Base-by-base conservation (phyloP, 2,113 vertebrate genomes). In the Oryzias curvinotus region DNA sequence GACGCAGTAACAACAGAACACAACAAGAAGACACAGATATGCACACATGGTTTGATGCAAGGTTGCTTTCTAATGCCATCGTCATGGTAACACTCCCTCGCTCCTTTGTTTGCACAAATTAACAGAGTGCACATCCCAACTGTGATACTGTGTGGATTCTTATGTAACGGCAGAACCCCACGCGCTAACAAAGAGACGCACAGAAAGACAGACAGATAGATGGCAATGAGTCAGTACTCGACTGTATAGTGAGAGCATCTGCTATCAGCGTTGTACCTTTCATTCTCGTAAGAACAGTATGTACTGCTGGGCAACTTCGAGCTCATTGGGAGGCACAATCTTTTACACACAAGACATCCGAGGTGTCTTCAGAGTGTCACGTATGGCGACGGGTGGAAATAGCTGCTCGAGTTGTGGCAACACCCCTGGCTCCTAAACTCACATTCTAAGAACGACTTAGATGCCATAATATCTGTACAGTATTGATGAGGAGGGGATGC, bases 1-100 rank as follows among this genome's bases (percentile, higher is more conserved):
- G 19, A 49, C 26, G 47, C n/a, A 16, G 30, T 2, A 36, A 2
- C 14, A 16, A 23, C 28, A 26, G 44, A 25, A 19, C 52, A 63
- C 41, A 59, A 71, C 62, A 72, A 60, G 54, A 58, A 63, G 63
- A 66, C 71, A 65, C 64, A 71, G 55, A 81, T 56, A 73, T 19
- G 71, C 75, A 87, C 60, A 68, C 71, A 75, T 6, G 64, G 72
- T 62, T 76, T 80, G 81, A 87, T 79, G 73, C 68, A 75, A 87
- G 82, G 73, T 85, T 87, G 73, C 62, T 82, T 86, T 85, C 75
- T 81, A 89, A 84, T 81, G 77, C 83, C 77, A 90, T 92, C 78
- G 87, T 87, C 89, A 92, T 92, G 88, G 91, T 83, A 91, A 90
- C 89, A 79, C 88, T 87, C 78, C 83, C 82, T 87, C 73, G 73